Base-by-base conservation (phyloP, 2,888 invertebrate genomes). In the Dicyrtomina minuta region DNA sequence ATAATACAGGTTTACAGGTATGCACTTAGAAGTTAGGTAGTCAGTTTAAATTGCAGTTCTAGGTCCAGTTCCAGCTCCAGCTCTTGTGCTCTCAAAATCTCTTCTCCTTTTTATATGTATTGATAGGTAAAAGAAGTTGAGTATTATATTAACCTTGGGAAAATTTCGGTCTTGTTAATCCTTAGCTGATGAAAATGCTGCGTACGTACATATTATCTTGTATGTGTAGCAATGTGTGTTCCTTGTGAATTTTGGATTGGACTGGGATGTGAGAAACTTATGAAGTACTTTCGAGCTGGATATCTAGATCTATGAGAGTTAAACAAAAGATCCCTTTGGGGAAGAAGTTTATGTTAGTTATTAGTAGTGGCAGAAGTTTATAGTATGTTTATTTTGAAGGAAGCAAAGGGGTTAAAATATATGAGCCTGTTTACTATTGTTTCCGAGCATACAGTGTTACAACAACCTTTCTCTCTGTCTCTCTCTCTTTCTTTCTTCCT, bases 321-420 rank as follows among this genome's bases (percentile, higher is more conserved):
- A 33, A 56, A 56, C 56, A 61, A 46, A 46, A 46, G 46, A 46
- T 61, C 22, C 61, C 61, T 61, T 22, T 44, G 61, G 46, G 61
- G 44, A 26, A 26, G n/a, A 46, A 46, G 61, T 61, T 61, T 60
- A 43, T 39, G 22, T 15, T 41, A 41, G 43, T 41, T 43, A n/a
- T n/a, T n/a, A n/a, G n/a, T n/a, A 46, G 46, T 6, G 46, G 3
- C n/a, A 46, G 46, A 46, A 46, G 17, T 51, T 51, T 17, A 46
- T 49, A 53, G 53, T 53, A 53, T 53, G 17, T 24, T 22, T 53
- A 53, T 24, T 53, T 53, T 53, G 17, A n/a, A n/a, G n/a, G n/a
- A n/a, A n/a, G 24, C 24, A 53, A 22, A 53, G 24, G 53, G 53
- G 24, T 53, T 53, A 53, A 53, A 53, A 20, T 53, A 33, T 33